Conservation (phyloP, 2,888 invertebrate species). For the Orthosia incerta region DNA sequence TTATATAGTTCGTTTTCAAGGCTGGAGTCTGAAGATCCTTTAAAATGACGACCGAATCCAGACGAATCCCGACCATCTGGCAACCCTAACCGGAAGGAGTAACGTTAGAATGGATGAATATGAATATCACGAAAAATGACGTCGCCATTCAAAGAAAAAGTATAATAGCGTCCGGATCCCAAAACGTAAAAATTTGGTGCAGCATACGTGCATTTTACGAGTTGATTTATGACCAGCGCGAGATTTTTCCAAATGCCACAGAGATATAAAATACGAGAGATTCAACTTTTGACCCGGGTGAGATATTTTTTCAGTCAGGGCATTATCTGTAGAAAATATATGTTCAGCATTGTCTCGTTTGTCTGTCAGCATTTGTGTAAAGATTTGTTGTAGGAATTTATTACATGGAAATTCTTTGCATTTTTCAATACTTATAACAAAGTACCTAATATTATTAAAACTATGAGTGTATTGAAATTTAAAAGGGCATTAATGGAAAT, state of each 20-base stretch:
- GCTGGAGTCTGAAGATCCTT: too few species aligned
- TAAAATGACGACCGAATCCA: too few species aligned
- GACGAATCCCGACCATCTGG: too few species aligned
- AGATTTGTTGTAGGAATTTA: neutral
- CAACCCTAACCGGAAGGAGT: too few species aligned
- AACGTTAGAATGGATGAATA: too few species aligned
- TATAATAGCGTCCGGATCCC: neutral
- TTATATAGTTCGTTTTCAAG: too few species aligned
- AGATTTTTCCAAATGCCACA: conserved; percentile 40
- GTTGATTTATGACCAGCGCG: conserved; percentile 46
- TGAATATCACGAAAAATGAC: too few species aligned
- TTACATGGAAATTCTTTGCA: neutral
- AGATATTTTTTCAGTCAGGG: conserved; percentile 3
- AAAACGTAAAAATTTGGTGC: conserved; percentile 23
- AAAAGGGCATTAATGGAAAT: too few species aligned
- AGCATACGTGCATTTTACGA: conserved; percentile 37
- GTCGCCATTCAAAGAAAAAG: neutral
- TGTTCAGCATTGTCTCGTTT: neutral
- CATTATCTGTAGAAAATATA: neutral
- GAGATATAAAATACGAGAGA: conserved; percentile 23
- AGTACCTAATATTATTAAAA: too few species aligned
- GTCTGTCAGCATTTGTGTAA: too few species aligned
- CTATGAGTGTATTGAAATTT: too few species aligned
- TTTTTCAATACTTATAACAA: neutral
- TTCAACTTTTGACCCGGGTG: conserved; percentile 29